Evolutionary conservation across 2,113 vertebrate species (phyloP).

Genomic region (Brachypteracias leptosomus): DNA sequence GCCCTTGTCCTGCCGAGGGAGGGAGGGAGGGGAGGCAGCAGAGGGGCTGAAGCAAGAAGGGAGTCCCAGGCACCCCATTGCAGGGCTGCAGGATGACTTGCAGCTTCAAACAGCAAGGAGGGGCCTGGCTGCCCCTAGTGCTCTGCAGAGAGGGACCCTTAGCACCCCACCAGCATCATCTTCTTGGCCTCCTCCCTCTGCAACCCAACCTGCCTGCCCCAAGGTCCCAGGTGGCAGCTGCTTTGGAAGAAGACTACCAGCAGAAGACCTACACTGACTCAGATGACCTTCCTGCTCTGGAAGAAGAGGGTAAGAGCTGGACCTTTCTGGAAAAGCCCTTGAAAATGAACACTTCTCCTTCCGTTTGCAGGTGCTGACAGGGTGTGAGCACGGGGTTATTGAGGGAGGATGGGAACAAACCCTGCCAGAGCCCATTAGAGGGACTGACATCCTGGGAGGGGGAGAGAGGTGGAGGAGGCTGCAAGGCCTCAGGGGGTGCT

Average conservation of each 20-base stretch:
- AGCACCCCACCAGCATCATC: background rate
- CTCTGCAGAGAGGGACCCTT: background rate
- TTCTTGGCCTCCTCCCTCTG: background rate
- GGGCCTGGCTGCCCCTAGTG: accelerated
- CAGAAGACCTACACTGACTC: background rate
- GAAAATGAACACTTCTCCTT: background rate
- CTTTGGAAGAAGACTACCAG: background rate
- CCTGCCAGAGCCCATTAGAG: background rate
- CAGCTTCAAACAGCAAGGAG: background rate
- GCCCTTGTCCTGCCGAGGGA: accelerated
- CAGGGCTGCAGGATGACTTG: background rate
- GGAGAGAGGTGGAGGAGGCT: background rate
- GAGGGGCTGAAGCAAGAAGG: background rate
- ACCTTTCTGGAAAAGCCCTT: background rate
- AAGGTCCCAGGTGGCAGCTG: background rate
- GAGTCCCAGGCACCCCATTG: accelerated
- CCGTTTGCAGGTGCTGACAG: background rate
- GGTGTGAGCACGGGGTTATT: background rate
- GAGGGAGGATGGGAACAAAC: background rate
- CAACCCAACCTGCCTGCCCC: background rate
- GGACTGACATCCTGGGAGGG: background rate
- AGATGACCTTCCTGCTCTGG: background rate
- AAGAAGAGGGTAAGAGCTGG: background rate
- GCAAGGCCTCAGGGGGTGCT: background rate
- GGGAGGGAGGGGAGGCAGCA: background rate